These are phyloP conservation scores for Aphis craccivora DNA, from an alignment of 1,140 invertebrate genomes.

Conservation along the genomic window DNA sequence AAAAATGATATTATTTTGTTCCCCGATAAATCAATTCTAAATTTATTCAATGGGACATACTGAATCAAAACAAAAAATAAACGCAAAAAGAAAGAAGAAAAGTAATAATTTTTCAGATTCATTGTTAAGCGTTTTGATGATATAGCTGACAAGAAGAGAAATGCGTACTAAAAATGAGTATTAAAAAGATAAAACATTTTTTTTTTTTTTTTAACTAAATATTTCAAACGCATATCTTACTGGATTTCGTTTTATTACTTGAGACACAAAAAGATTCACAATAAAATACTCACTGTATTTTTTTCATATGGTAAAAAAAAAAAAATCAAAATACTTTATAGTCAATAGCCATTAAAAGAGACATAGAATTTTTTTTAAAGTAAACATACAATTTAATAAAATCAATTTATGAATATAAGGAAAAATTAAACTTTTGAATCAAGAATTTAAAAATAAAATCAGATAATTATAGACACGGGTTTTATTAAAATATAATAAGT, in stretches of 20 bases:
- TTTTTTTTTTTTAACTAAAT: not conserved
- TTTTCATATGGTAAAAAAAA: not conserved
- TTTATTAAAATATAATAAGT: not conserved
- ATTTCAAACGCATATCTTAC: not conserved
- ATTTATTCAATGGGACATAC: not conserved
- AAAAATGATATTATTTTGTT: not conserved
- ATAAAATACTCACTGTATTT: constrained; percentile 8
- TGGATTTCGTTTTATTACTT: not conserved
- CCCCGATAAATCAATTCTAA: not conserved
- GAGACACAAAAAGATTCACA: not conserved
- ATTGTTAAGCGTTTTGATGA: constrained; percentile 17
- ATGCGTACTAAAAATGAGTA: not conserved
- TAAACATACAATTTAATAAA: not conserved
- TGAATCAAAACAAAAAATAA: not conserved
- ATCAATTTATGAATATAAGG: not conserved
- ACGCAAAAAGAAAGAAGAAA: not conserved
- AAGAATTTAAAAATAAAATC: not conserved
- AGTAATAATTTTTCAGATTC: constrained; percentile 11
- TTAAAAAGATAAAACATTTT: not conserved
- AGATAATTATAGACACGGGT: not conserved
- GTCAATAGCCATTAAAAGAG: not conserved
- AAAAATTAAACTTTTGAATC: no score
- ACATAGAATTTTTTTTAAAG: not conserved
- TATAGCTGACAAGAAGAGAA: constrained; percentile 9
- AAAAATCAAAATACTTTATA: not conserved